Evolutionary conservation across 2,797 vertebrate genomes (phyloP).

Genomic region (Spondyliosoma cantharus): DNA sequence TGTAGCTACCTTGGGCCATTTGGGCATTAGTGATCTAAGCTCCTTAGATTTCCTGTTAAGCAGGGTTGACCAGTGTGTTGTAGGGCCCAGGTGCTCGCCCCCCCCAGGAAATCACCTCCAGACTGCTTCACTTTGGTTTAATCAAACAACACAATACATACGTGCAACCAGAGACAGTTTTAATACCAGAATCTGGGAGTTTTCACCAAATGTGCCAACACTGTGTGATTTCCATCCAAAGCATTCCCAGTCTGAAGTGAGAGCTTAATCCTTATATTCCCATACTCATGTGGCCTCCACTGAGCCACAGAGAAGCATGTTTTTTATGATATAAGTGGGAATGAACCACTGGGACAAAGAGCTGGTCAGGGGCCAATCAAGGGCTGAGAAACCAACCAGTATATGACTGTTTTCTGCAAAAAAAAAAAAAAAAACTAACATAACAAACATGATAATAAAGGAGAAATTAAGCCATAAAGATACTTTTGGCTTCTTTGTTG

Average conservation of each 20-base stretch:
- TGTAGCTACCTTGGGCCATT: slow-evolving; percentile 70
- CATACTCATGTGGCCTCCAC: neutral
- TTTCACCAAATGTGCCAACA: slow-evolving; percentile 2
- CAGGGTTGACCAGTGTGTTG: slow-evolving; percentile 64
- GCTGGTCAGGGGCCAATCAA: neutral
- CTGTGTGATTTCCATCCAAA: neutral
- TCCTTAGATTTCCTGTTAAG: slow-evolving; percentile 78
- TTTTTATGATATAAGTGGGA: slow-evolving; percentile 14
- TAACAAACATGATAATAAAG: slow-evolving; percentile 11
- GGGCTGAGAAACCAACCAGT: neutral
- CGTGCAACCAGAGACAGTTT: neutral
- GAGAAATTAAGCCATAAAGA: slow-evolving; percentile 23
- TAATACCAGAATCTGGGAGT: slow-evolving; percentile 6
- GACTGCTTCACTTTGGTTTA: slow-evolving; percentile 34
- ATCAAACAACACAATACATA: slow-evolving; percentile 28
- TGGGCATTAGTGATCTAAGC: slow-evolving; percentile 77
- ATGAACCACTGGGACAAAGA: slow-evolving; percentile 22
- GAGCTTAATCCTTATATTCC: slow-evolving; percentile 11
- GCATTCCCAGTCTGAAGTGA: neutral
- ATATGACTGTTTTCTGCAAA: slow-evolving; percentile 13
- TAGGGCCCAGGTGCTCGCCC: slow-evolving; percentile 60
- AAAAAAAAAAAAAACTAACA: slow-evolving; percentile 1
- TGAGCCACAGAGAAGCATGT: neutral
- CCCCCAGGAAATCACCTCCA: slow-evolving; percentile 63
- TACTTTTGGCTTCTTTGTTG: slow-evolving; percentile 6